These are phyloP conservation scores for Cheilinus undulatus DNA, from an alignment of 2,113 vertebrate genomes.

Conservation along the genomic window DNA sequence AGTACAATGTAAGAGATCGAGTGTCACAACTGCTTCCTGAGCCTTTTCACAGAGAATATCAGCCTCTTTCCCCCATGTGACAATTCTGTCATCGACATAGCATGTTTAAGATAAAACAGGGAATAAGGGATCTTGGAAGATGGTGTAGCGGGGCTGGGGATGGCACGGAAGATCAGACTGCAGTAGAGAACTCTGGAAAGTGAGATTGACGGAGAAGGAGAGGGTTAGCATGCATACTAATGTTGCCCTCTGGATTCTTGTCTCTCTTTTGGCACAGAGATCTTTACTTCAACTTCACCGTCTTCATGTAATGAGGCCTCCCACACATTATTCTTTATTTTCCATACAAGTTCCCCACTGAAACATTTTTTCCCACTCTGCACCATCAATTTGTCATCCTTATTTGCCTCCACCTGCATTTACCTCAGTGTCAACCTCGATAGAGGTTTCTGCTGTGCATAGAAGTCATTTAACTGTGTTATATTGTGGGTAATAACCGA, in stretches of 20 bases:
- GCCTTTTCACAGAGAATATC: conserved; percentile 48
- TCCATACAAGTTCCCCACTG: neutral
- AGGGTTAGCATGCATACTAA: conserved; percentile 69
- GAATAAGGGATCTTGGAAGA: conserved; percentile 52
- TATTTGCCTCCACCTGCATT: conserved; percentile 24
- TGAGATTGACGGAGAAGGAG: conserved; percentile 30
- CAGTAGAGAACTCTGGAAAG: conserved; percentile 42
- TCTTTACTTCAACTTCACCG: conserved; percentile 26
- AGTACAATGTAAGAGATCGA: conserved; percentile 34
- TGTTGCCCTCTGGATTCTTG: conserved; percentile 55
- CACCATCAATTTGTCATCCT: conserved; percentile 40
- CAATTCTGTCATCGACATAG: conserved; percentile 52
- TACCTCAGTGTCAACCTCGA: conserved; percentile 34
- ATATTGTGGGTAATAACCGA: conserved; percentile 64
- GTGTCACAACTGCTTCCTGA: conserved; percentile 48
- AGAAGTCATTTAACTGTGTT: conserved; percentile 50
- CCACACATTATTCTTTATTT: conserved; percentile 5
- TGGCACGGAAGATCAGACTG: conserved; percentile 53
- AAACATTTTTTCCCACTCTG: conserved; percentile 16
- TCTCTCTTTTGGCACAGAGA: conserved; percentile 51
- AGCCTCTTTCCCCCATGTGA: conserved; percentile 37
- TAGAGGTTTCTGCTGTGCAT: conserved; percentile 18
- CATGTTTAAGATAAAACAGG: conserved; percentile 64
- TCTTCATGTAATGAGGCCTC: conserved; percentile 39
- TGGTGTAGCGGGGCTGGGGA: conserved; percentile 51